phyloP scores from a whole-genome alignment of 2,797 vertebrate species.

The Syndactyla subalaris region DNA sequence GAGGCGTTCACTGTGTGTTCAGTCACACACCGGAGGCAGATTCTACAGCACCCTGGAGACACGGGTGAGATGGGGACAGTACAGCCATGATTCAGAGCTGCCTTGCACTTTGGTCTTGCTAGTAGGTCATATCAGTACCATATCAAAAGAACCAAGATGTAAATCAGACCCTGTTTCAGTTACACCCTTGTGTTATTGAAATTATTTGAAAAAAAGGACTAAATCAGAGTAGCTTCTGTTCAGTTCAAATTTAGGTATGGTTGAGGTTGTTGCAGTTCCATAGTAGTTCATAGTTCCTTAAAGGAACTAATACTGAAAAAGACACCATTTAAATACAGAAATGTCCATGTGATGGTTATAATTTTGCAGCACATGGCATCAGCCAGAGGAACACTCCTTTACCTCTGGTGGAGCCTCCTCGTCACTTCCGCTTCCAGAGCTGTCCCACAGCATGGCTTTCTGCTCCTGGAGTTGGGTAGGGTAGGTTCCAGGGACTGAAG shows the following conservation, averaged over 20 bases:
- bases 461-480: not conserved
- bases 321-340: not conserved
- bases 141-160: not conserved
- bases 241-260: not conserved
- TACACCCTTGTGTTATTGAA: not conserved
- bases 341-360: not conserved
- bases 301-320: not conserved
- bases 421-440: not conserved
- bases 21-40: not conserved
- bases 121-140: not conserved
- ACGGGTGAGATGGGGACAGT: slow-evolving; percentile 44
- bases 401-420: not conserved
- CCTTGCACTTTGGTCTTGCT: not conserved
- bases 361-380: not conserved
- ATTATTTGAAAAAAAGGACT: not conserved
- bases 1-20: not conserved
- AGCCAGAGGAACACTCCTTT: not conserved
- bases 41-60: slow-evolving; percentile 22
- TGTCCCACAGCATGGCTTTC: not conserved
- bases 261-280: not conserved
- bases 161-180: not conserved
- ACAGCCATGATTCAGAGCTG: not conserved
- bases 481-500: not conserved
- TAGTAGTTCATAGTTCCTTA: not conserved
- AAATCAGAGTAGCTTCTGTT: not conserved